Evolutionary conservation across 2,888 invertebrate species (phyloP), one percentile per base, ranked within the genome.

Genomic region (Bibio marci): DNA sequence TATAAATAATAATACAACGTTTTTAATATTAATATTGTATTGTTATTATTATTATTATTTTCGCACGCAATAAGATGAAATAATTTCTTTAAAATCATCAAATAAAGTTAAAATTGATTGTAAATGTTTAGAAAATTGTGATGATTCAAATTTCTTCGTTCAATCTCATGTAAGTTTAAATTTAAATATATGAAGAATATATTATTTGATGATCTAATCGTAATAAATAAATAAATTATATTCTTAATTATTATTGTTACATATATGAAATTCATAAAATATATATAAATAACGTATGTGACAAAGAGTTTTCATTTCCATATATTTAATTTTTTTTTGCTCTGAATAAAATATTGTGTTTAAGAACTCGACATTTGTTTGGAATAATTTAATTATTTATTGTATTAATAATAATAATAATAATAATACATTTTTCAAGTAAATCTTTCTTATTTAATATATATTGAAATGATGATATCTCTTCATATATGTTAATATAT

Each of bases 101-200:
- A 57, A 54, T 18, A 64, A 59, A 15, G 63, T 65, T 47, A 68
- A 70, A 50, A 67, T 71, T 37, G 63, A 70, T 47, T 80, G 80
- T 50, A 66, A 66, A 26, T 80, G 80, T 50, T 58, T 69, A 40
- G 69, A 76, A 11, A 69, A 76, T 45, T 80, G 80, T 48, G 74
- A 79, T 47, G 76, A 80, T 48, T 73, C 76, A 1, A 76, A 73
- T 51, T 80, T 76, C 47, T 67, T 73, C 10, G 61, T 77, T 11
- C 76, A 77, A 43, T 66, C 67, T 12, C 63, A 67, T 52, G 74
- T 73, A 55, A 62, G 68, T 64, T 18, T 35, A 13, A 25, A 25
- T 25, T 25, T 5, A 25, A 25, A 7, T 25, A 25, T 7, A 25
- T 25, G 6, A 15, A 25, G 5, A 17, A 17, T 28, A 40, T 36